Percentiles rank a stretch among this genome's conserved stretches.
These are phyloP conservation scores for Glossosoma conforme DNA, from an alignment of 1,140 invertebrate species.

Conservation along the genomic window DNA sequence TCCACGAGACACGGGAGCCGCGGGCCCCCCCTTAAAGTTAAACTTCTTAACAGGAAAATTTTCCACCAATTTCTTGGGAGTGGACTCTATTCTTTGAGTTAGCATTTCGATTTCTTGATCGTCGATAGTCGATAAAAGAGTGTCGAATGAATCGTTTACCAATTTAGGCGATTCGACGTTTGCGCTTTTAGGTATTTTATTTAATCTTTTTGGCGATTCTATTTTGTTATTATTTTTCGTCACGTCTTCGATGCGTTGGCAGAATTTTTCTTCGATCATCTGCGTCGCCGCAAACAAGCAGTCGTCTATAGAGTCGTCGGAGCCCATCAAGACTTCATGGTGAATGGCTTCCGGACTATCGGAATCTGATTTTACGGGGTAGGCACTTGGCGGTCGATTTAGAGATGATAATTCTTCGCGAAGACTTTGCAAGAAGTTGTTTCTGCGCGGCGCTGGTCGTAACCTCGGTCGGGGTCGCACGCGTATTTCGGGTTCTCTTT, in stretches of 20 bases:
- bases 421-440: conserved; percentile 30
- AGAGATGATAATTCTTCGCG: conserved; percentile 36
- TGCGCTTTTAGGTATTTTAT: conserved; percentile 17
- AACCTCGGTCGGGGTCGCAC: too few relatives aligned
- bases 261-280: conserved; percentile 42
- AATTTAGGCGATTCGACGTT: conserved; percentile 14
- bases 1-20: too few relatives aligned
- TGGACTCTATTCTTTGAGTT: too few relatives aligned
- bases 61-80: too few relatives aligned
- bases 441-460: too few relatives aligned
- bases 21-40: too few relatives aligned
- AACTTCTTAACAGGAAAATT: too few relatives aligned
- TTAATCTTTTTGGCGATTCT: conserved; percentile 16
- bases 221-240: conserved; percentile 10
- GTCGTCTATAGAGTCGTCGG: conserved; percentile 50
- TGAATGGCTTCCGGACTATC: too few relatives aligned
- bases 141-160: conserved; percentile 50
- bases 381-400: too few relatives aligned
- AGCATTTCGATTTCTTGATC: conserved; percentile 44
- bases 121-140: conserved; percentile 43
- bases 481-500: too few relatives aligned
- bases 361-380: too few relatives aligned
- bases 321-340: too few relatives aligned
- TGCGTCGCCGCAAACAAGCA: conserved; percentile 46
- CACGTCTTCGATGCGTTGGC: conserved; percentile 32